Conservation (phyloP, 2,113 vertebrate species). For the Prinia subflava region DNA sequence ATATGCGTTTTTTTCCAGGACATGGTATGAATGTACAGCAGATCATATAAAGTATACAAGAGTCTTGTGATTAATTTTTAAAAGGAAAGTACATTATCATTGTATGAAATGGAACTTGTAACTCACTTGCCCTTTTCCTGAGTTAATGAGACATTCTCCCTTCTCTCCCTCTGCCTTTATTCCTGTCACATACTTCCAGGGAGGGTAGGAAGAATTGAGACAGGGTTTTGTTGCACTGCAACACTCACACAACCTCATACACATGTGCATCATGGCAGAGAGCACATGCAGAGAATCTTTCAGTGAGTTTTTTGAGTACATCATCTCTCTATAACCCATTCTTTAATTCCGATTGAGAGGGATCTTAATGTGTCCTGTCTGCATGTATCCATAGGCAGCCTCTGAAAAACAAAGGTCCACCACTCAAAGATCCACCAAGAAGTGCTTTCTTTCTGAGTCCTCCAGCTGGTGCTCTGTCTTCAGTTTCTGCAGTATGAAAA, state of each 20-base stretch:
- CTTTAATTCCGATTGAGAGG: not conserved
- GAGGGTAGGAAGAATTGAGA: not conserved
- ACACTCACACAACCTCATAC: not conserved
- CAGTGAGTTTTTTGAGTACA: not conserved
- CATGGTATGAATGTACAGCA: fast-evolving
- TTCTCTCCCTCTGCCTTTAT: not conserved
- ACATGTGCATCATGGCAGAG: not conserved
- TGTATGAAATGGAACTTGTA: not conserved
- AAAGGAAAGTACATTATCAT: not conserved
- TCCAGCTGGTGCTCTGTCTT: not conserved
- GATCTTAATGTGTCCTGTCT: not conserved
- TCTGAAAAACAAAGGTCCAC: not conserved
- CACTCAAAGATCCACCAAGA: not conserved
- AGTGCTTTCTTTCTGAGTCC: not conserved
- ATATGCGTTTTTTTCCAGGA: not conserved
- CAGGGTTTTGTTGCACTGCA: not conserved
- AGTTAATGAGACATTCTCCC: not conserved
- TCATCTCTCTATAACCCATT: not conserved
- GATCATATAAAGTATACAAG: not conserved
- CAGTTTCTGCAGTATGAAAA: not conserved
- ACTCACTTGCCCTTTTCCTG: not conserved
- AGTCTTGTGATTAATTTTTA: not conserved
- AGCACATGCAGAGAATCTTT: not conserved
- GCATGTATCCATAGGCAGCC: not conserved
- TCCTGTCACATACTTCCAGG: not conserved